Evolutionary conservation across 53 echinoderm and acorn worm genomes (phyloP).

Genomic region (Stichopus horrens): DNA sequence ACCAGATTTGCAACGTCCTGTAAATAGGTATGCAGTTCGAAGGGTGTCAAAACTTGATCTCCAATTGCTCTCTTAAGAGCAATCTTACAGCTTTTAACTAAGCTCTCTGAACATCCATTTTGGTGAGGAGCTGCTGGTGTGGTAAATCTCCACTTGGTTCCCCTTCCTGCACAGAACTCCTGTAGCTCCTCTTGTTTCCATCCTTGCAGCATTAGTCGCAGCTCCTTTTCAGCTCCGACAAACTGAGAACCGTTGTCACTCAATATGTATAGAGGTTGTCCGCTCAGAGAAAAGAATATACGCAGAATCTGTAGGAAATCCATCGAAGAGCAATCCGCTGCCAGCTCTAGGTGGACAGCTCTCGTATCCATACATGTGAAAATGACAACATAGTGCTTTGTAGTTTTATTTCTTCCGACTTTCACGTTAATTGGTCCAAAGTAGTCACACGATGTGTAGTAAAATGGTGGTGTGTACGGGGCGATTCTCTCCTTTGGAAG

Average conservation of each 20-base stretch:
- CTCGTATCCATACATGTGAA: constrained; percentile 69
- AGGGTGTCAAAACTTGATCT: constrained; percentile 50
- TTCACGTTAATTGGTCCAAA: constrained; percentile 54
- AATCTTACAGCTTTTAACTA: constrained; percentile 63
- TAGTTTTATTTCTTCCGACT: constrained; percentile 53
- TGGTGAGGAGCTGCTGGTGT: constrained; percentile 61
- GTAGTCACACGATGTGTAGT: constrained; percentile 54
- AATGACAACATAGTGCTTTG: constrained; percentile 60
- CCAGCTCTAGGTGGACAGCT: constrained; percentile 65
- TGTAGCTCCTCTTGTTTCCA: constrained; percentile 46
- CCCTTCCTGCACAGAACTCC: constrained; percentile 67
- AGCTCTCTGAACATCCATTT: constrained; percentile 56
- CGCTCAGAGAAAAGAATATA: constrained; percentile 59
- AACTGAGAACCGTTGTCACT: constrained; percentile 64
- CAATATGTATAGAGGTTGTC: constrained; percentile 52
- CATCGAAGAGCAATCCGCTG: constrained; percentile 55
- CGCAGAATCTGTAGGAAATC: constrained; percentile 65
- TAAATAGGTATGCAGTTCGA: constrained; percentile 54
- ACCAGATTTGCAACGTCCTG: constrained; percentile 56
- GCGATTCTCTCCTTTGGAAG: constrained; percentile 55
- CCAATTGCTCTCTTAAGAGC: constrained; percentile 61
- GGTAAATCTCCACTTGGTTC: constrained; percentile 58
- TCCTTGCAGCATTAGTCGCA: constrained; percentile 51
- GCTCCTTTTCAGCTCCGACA: constrained; percentile 61
- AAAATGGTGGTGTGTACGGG: constrained; percentile 56